Percentiles rank a stretch among this genome's conserved stretches.
These are phyloP conservation scores for Smithornis capensis DNA, from an alignment of 2,113 vertebrate species.

Conservation along the genomic window DNA sequence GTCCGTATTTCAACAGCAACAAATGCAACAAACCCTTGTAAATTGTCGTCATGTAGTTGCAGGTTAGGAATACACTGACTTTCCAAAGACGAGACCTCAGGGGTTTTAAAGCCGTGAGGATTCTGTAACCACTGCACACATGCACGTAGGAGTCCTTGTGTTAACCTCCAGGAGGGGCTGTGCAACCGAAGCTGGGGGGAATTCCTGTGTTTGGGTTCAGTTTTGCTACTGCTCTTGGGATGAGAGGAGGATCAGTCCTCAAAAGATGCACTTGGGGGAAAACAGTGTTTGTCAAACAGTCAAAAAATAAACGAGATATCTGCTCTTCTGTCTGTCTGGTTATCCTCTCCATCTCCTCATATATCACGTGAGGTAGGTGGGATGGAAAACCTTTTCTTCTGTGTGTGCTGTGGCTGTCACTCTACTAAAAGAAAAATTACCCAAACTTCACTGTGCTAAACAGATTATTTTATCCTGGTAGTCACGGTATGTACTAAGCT, in stretches of 20 bases:
- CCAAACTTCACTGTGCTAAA: background rate
- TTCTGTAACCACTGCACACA: background rate
- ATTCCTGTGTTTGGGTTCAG: background rate
- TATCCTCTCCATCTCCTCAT: background rate
- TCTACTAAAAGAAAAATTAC: background rate
- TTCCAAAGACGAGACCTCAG: background rate
- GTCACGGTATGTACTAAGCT: background rate
- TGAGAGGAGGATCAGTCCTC: background rate
- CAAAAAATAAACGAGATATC: background rate
- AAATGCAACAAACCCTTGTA: background rate
- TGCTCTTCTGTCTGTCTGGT: background rate
- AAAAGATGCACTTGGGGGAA: background rate
- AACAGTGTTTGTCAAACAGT: background rate
- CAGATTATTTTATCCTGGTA: background rate
- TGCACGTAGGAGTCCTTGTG: background rate
- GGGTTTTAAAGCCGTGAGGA: conserved; percentile 1
- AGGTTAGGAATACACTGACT: conserved; percentile 24
- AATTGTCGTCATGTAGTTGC: background rate
- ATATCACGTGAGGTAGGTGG: background rate
- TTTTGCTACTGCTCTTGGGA: background rate
- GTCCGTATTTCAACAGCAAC: background rate
- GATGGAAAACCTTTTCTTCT: background rate
- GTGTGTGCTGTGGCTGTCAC: background rate
- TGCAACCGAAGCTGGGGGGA: background rate
- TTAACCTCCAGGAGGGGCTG: background rate